Percentiles rank a stretch among this genome's conserved stretches.
Conservation (phyloP, 2,888 invertebrate species). For the Ashinkailepas kermadecensis region DNA sequence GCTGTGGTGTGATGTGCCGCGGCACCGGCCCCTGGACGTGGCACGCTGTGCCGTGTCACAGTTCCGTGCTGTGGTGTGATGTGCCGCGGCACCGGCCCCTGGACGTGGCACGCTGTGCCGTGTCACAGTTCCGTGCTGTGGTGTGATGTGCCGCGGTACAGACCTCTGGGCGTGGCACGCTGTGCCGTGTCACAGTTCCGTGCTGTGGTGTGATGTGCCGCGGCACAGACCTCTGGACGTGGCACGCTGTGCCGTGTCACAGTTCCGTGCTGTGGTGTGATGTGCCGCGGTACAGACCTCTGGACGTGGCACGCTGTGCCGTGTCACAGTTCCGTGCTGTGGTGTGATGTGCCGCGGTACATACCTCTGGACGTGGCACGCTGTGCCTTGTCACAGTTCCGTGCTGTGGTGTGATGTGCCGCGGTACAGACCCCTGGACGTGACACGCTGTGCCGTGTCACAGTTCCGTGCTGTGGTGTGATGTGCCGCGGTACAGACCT, state of each 20-base stretch:
- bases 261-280: not conserved
- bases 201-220: not conserved
- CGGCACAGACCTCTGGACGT: not conserved
- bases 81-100: not conserved
- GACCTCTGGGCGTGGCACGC: not conserved
- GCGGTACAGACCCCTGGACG: too few relatives aligned
- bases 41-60: not conserved
- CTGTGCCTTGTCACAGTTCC: not conserved
- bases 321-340: not conserved
- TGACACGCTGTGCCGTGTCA: not conserved
- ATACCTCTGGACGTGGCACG: too few relatives aligned
- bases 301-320: not conserved
- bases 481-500: not conserved
- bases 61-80: not conserved
- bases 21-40: not conserved
- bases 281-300: not conserved
- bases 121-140: not conserved
- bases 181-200: not conserved
- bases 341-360: not conserved
- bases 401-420: not conserved
- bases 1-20: not conserved
- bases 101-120: not conserved
- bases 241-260: not conserved
- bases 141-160: not conserved
- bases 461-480: not conserved